phyloP scores from a whole-genome alignment of 2,888 invertebrate genomes.

The Mythimna impura region DNA sequence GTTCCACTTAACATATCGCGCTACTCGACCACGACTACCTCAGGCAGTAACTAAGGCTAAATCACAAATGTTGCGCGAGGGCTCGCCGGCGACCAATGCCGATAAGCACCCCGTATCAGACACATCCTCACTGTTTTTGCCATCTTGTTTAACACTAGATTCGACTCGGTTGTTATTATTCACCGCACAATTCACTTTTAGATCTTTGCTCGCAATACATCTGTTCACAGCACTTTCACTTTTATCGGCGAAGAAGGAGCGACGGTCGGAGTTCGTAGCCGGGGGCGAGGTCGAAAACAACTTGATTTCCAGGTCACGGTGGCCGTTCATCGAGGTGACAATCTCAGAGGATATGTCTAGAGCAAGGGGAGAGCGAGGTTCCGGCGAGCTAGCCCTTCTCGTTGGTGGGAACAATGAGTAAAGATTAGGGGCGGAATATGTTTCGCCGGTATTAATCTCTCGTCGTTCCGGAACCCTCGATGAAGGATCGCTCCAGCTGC shows the following conservation, averaged over 20 bases:
- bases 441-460: slow-evolving; percentile 79
- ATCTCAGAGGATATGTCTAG: slow-evolving; percentile 94
- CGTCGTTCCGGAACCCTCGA: slow-evolving; percentile 85
- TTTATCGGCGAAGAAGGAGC: slow-evolving; percentile 88
- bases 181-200: slow-evolving; percentile 87
- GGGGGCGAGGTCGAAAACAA: slow-evolving; percentile 92
- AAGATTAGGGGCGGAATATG: slow-evolving; percentile 85
- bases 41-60: slow-evolving; percentile 89
- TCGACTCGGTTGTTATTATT: slow-evolving; percentile 81
- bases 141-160: slow-evolving; percentile 79
- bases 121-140: slow-evolving; percentile 82
- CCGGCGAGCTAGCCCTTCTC: slow-evolving; percentile 83
- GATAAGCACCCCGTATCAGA: slow-evolving; percentile 81
- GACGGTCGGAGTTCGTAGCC: slow-evolving; percentile 84
- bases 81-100: slow-evolving; percentile 76
- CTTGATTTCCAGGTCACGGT: slow-evolving; percentile 94
- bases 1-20: slow-evolving; percentile 75
- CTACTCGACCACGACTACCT: slow-evolving; percentile 82
- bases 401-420: slow-evolving; percentile 87
- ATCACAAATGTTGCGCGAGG: slow-evolving; percentile 88
- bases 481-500: slow-evolving; percentile 92
- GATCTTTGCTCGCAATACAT: slow-evolving; percentile 81
- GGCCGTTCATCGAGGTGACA: slow-evolving; percentile 94
- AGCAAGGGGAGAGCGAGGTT: slow-evolving; percentile 84
- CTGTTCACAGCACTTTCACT: slow-evolving; percentile 88